Conservation (phyloP, 2,113 vertebrate species). For the Eretmodus cyanostictus region DNA sequence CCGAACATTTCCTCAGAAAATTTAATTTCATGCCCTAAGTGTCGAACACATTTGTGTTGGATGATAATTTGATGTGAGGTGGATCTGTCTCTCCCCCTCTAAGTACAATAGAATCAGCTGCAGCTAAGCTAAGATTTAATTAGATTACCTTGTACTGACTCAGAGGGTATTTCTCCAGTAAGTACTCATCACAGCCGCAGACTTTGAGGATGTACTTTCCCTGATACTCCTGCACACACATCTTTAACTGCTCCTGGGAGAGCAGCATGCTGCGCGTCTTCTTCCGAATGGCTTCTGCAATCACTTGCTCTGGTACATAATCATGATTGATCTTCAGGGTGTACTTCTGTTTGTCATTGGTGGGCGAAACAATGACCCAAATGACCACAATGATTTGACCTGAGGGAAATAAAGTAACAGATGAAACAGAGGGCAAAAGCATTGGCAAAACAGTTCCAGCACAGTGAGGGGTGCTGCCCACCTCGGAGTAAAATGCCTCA, state of each 20-base stretch:
- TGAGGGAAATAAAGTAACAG: constrained; percentile 44
- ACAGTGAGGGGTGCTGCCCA: background rate
- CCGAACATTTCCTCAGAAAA: background rate
- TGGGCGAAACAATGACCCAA: constrained; percentile 98
- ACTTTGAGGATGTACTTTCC: constrained; percentile 99
- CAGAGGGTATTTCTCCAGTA: constrained; percentile 95
- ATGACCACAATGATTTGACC: constrained; percentile 99
- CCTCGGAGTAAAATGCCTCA: constrained; percentile 28
- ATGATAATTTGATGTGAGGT: constrained; percentile 24
- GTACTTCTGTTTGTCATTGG: constrained; percentile 98
- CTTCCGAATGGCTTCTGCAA: constrained; percentile 96
- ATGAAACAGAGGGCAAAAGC: background rate
- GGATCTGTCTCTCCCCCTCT: background rate
- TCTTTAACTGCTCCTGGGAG: constrained; percentile 94
- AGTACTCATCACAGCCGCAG: constrained; percentile 96
- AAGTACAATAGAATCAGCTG: background rate
- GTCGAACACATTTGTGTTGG: background rate
- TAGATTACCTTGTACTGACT: constrained; percentile 95
- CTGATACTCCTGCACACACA: constrained; percentile 98
- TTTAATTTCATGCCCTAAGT: constrained; percentile 1
- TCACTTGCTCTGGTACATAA: constrained; percentile 95
- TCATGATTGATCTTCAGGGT: constrained; percentile 98
- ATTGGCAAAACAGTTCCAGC: background rate
- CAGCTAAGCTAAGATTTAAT: constrained; percentile 10
- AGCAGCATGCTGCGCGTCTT: constrained; percentile 96